Evolutionary conservation across 92 coral and sea anemone genomes (phyloP).

Genomic region (Umimayanthus chanpuru): DNA sequence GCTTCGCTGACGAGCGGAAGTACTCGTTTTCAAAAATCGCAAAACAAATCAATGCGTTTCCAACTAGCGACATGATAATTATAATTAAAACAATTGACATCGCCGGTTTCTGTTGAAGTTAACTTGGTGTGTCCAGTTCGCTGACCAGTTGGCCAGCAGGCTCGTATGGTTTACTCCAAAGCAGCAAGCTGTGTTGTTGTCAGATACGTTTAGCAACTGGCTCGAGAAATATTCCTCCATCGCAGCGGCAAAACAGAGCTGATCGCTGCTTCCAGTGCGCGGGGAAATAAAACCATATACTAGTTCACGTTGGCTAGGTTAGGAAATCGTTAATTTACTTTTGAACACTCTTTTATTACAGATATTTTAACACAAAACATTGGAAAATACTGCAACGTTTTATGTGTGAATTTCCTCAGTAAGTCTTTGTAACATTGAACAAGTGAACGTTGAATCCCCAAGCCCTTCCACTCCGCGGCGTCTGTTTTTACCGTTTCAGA

Average conservation of each 20-base stretch:
- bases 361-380: neutral
- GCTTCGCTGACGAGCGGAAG: slow-evolving; percentile 79
- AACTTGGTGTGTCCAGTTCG: neutral
- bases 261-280: neutral
- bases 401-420: too few relatives aligned
- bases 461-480: too few relatives aligned
- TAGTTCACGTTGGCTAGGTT: neutral
- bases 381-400: neutral
- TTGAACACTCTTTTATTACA: neutral
- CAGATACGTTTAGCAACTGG: neutral
- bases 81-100: slow-evolving; percentile 45
- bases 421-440: too few relatives aligned
- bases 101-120: neutral
- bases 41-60: slow-evolving; percentile 83
- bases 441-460: too few relatives aligned
- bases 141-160: neutral
- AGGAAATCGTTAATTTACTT: neutral
- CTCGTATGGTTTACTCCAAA: neutral
- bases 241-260: slow-evolving; percentile 2
- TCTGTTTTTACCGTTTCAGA: too few relatives aligned
- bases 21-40: slow-evolving; percentile 70
- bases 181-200: neutral
- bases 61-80: slow-evolving; percentile 67
- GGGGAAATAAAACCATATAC: slow-evolving; percentile 2
- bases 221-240: slow-evolving; percentile 10